phyloP scores from a whole-genome alignment of 2,797 vertebrate species.

The Cirrhinus molitorella region DNA sequence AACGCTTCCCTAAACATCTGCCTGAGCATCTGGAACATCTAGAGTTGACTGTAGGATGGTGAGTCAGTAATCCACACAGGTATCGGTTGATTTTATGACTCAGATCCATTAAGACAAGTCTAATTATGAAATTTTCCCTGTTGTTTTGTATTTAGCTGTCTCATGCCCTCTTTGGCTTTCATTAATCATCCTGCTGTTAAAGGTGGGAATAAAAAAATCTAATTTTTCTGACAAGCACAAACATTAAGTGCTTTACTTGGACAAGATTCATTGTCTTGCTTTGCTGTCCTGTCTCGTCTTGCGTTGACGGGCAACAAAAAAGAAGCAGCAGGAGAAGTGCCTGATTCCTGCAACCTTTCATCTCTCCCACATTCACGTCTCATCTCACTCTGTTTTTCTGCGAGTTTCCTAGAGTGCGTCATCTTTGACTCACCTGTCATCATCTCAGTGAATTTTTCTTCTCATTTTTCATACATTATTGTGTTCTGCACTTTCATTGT shows the following conservation, averaged over 20 bases:
- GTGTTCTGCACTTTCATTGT: neutral
- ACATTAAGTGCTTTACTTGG: constrained; percentile 68
- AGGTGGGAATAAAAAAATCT: constrained; percentile 40
- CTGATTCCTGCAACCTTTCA: constrained; percentile 38
- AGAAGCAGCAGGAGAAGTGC: constrained; percentile 8
- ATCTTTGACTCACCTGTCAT: constrained; percentile 36
- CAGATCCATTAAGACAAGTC: constrained; percentile 21
- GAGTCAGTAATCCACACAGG: neutral
- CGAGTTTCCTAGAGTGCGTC: constrained; percentile 8
- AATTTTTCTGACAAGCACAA: constrained; percentile 60
- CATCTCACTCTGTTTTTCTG: constrained; percentile 35
- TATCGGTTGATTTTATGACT: constrained; percentile 4
- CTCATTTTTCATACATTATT: constrained; percentile 3
- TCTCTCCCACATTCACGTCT: constrained; percentile 18
- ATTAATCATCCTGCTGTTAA: constrained; percentile 62
- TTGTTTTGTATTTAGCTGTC: constrained; percentile 48
- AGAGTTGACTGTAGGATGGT: constrained; percentile 13
- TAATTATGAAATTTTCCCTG: neutral
- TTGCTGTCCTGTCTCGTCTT: constrained; percentile 42
- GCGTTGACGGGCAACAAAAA: constrained; percentile 43
- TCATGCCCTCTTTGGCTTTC: constrained; percentile 57
- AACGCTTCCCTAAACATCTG: constrained; percentile 12
- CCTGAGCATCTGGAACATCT: constrained; percentile 21
- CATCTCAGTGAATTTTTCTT: neutral
- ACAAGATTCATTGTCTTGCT: constrained; percentile 48